These are phyloP conservation scores for Alviniconcha strummeri DNA, from an alignment of 2,888 invertebrate genomes.

Conservation along the genomic window DNA sequence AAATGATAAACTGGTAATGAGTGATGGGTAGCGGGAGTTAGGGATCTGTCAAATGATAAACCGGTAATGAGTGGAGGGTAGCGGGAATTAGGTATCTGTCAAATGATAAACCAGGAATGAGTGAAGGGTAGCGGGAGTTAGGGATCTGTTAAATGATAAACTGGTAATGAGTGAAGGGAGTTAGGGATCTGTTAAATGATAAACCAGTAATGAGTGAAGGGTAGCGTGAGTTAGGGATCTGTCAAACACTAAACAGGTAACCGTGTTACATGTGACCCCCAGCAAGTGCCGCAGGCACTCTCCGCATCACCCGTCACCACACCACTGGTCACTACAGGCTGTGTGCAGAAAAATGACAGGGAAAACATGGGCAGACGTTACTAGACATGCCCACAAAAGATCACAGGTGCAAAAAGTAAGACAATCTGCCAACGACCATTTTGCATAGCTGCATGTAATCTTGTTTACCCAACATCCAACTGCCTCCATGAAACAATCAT, in stretches of 20 bases:
- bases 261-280: conserved; percentile 35
- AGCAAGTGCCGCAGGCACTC: neutral
- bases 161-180: conserved; percentile 78
- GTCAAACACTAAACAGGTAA: conserved; percentile 21
- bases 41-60: too few species aligned
- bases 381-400: too few species aligned
- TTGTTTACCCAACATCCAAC: too few species aligned
- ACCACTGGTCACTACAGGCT: too few species aligned
- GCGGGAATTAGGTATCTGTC: conserved; percentile 74
- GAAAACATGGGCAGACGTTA: too few species aligned
- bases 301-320: too few species aligned
- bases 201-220: conserved; percentile 74
- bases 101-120: conserved; percentile 76
- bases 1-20: conserved; percentile 6
- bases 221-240: conserved; percentile 86
- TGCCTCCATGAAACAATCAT: too few species aligned
- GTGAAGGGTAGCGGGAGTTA: conserved; percentile 89
- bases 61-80: conserved; percentile 79
- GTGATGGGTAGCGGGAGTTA: conserved; percentile 89
- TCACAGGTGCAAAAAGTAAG: too few species aligned
- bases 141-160: conserved; percentile 72
- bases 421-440: too few species aligned
- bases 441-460: too few species aligned
- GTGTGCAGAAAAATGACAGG: too few species aligned
- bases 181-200: conserved; percentile 78